A percentile compares a stretch with the other conserved stretches of the same genome.
These are phyloP conservation scores for Taenioides sp. DNA, from an alignment of 2,797 vertebrate species.

Conservation along the genomic window DNA sequence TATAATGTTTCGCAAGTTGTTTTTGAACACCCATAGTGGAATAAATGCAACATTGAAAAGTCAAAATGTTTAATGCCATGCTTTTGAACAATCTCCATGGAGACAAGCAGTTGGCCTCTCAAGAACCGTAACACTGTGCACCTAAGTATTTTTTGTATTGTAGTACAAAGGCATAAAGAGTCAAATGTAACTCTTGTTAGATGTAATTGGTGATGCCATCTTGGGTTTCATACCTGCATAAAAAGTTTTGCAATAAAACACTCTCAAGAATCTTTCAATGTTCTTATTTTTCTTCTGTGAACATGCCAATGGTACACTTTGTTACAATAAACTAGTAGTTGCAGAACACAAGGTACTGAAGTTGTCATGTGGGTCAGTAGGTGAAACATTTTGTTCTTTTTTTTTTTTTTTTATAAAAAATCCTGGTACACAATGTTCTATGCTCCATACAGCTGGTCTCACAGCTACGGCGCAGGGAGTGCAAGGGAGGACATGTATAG, in stretches of 20 bases:
- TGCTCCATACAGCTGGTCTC: constrained; percentile 21
- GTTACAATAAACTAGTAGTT: background rate
- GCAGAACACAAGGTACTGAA: background rate
- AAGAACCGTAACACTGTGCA: too few relatives aligned
- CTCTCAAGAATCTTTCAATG: background rate
- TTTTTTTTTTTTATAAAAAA: constrained; percentile 25
- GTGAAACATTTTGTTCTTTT: constrained; percentile 36
- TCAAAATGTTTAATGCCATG: too few relatives aligned
- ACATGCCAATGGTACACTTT: background rate
- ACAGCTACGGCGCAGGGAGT: constrained; percentile 12
- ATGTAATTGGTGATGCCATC: background rate
- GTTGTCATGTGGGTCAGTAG: constrained; percentile 32
- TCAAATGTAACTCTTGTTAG: background rate
- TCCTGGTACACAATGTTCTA: constrained; percentile 32
- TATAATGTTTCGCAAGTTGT: too few relatives aligned
- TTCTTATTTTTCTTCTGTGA: background rate
- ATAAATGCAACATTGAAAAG: too few relatives aligned
- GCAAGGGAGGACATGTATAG: constrained; percentile 23
- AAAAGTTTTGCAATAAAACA: background rate
- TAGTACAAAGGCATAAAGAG: too few relatives aligned
- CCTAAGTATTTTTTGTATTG: too few relatives aligned
- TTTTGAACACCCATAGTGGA: too few relatives aligned
- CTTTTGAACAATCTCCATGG: too few relatives aligned
- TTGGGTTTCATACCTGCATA: background rate
- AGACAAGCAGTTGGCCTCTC: too few relatives aligned